Base-by-base conservation (phyloP, 2,888 invertebrate species). In the Phyto melanocephala region DNA sequence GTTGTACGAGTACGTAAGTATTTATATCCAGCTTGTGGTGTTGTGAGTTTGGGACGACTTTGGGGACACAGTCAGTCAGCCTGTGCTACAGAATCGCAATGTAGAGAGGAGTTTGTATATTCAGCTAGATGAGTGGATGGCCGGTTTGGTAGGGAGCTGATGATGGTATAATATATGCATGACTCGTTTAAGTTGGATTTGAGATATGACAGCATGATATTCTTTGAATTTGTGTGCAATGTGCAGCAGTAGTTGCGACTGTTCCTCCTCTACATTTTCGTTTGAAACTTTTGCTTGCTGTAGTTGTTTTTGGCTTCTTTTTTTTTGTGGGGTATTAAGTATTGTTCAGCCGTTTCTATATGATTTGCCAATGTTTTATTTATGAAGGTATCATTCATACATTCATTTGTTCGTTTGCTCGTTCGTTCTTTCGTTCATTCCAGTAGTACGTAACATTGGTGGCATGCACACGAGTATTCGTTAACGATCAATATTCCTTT, bases 171-270 rank as follows among this genome's bases (percentile, higher is more conserved):
- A 82, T 82, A 67, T 82, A 82, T 82, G 79, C 82, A 82, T 79
- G 79, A 71, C 79, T 82, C 79, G 82, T 82, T 82, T 82, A 52
- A 82, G 82, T 82, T 79, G 82, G 75, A 82, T 79, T 82, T 82
- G 60, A 71, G 82, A 82, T 82, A 82, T 82, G 82, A 82, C 82
- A 82, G 71, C 82, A 54, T 79, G 79, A 79, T 82, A 82, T 82
- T 82, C 79, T 62, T 54, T 82, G 82, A 82, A 79, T 79, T 82
- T 82, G 70, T 77, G 60, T 76, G 76, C 70, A 28, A 63, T 50
- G 6, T 28, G 56, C 80, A 77, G 72, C 71, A 71, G 81, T 65
- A 77, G 68, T 63, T 70, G 42, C 52, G n/a, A 52, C 13, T 67
- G 37, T 75, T 37, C 28, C 65, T 58, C 45, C 62, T 70, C 54